Evolutionary conservation across 2,888 invertebrate species (phyloP), one percentile per base, ranked within the genome.

Genomic region (Drosophila silvestris): DNA sequence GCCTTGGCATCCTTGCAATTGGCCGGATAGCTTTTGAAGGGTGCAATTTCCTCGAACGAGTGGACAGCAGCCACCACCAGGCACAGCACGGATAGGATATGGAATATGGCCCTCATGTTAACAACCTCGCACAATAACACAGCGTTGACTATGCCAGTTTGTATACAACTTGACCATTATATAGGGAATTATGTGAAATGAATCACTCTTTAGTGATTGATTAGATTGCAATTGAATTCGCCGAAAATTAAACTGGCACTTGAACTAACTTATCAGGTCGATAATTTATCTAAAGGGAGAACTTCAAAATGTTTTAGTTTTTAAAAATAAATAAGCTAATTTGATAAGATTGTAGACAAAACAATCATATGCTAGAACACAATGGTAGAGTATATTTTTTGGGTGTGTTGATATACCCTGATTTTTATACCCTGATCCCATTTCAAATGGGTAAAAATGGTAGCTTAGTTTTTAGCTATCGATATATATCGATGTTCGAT

Each of bases 1-100:
- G 81, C 60, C 41, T 79, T 79, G 32, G 81, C 78, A 1, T 57
- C 81, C 37, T 50, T 52, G 19, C 79, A 79, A 19, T 70, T 47
- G 28, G 63, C 33, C 0, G 79, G 79, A 54, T 81, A 81, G 30
- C 28, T 73, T 35, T 73, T 77, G 33, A 16, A 64, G 9, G 78
- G 33, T 5, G 26, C 19, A 14, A 80, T 41, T 1, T 66, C 35
- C 50, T 28, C 47, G 14, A 52, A 57, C 16, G 66, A 37, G 12
- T 59, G 54, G 14, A 54, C 62, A 12, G 10, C 30, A 30, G 59
- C 72, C 51, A 68, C 58, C 9, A 59, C 9, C 28, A 80, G 26
- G 35, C 67, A 57, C 12, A 79, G 19, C 7, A 59, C 50, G 0
- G 62, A 26, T 4, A 80, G 35, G 14, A 66, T 62, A n/a, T 68